Percentiles rank a stretch among this genome's conserved stretches.
Conservation (phyloP, 1,140 invertebrate species). For the Doryteuthis pealeii region DNA sequence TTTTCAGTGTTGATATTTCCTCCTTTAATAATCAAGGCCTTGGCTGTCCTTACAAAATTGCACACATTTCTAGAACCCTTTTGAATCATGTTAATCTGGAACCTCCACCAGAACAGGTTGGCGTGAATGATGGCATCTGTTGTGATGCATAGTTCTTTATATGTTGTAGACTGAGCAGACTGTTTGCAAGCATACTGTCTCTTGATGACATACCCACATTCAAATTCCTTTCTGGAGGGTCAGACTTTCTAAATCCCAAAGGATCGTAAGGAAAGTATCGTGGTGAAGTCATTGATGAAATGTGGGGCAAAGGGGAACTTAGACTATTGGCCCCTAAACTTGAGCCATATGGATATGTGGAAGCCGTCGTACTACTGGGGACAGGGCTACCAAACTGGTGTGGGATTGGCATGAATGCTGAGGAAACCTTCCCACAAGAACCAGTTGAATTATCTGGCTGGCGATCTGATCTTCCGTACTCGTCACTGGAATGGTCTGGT, state of each 20-base stretch:
- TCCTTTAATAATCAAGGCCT: constrained; percentile 4
- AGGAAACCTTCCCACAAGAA: constrained; percentile 39
- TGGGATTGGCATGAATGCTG: constrained; percentile 53
- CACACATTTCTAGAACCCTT: constrained; percentile 8
- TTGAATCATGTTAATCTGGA: constrained; percentile 34
- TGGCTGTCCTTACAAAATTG: constrained; percentile 12
- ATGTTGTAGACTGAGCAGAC: constrained; percentile 92
- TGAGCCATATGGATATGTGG: constrained; percentile 31
- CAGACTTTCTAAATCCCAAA: constrained; percentile 73
- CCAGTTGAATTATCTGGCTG: constrained; percentile 58
- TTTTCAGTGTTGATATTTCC: not conserved
- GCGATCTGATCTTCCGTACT: constrained; percentile 52
- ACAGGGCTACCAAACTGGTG: constrained; percentile 42
- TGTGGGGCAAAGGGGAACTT: constrained; percentile 51
- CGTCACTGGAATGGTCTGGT: constrained; percentile 49
- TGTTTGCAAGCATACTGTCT: constrained; percentile 82
- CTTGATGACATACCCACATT: constrained; percentile 61
- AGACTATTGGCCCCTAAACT: constrained; percentile 41
- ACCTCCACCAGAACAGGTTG: constrained; percentile 36
- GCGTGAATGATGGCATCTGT: constrained; percentile 52
- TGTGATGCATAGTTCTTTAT: constrained; percentile 87
- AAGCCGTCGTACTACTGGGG: constrained; percentile 36
- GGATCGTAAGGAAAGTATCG: constrained; percentile 87
- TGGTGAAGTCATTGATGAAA: constrained; percentile 54
- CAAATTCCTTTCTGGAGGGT: constrained; percentile 48